phyloP scores from a whole-genome alignment of 2,888 invertebrate species.

The Odontocolon sp. region DNA sequence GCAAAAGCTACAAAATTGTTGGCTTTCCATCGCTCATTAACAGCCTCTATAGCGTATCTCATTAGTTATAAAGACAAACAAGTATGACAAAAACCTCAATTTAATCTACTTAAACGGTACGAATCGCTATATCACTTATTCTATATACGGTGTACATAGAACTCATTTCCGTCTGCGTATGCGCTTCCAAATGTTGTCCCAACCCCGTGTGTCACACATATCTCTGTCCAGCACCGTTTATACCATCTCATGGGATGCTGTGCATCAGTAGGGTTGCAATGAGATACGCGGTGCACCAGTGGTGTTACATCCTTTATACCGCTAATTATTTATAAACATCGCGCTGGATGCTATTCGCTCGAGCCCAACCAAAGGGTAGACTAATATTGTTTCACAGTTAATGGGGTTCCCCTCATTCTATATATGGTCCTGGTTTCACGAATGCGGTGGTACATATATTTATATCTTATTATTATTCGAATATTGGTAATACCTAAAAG shows the following conservation, averaged over 20 bases:
- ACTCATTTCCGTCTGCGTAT: neutral
- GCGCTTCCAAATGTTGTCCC: neutral
- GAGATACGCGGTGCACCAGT: neutral
- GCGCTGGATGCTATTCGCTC: constrained; percentile 46
- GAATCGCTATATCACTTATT: no score
- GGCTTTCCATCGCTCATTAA: no score
- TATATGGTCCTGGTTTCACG: neutral
- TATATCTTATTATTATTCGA: neutral
- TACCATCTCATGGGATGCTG: neutral
- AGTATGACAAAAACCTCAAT: no score
- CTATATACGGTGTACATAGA: no score
- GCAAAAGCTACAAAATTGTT: no score
- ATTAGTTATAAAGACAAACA: no score
- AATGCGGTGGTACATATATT: neutral
- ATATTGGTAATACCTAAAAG: constrained; percentile 3
- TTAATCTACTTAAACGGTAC: no score
- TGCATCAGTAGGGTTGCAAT: neutral
- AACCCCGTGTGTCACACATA: constrained; percentile 1
- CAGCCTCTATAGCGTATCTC: no score
- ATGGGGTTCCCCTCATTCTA: constrained; percentile 54
- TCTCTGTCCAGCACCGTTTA: neutral
- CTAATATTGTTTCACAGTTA: constrained; percentile 69
- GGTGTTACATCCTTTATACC: constrained; percentile 41
- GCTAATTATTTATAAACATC: constrained; percentile 71
- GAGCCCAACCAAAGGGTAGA: constrained; percentile 8